Base-by-base conservation (phyloP, 2,888 invertebrate species). In the Magallana nippona region DNA sequence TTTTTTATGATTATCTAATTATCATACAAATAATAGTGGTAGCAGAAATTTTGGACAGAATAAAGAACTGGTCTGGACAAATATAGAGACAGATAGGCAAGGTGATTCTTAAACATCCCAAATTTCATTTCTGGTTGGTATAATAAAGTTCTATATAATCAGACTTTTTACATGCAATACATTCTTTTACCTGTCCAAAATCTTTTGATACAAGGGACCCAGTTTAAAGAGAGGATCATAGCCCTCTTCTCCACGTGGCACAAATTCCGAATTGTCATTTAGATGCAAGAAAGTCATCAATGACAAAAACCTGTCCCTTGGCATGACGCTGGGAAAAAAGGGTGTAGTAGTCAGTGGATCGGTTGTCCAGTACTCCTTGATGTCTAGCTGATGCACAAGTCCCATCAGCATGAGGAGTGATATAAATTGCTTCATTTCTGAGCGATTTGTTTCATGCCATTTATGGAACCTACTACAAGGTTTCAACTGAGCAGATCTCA, bases 141-240 rank as follows among this genome's bases (percentile, higher is more conserved):
- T 44, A 44, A 44, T 44, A 44, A 44, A 44, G 44, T 44, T 44
- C 44, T 44, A 44, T 44, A 44, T 44, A 44, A 44, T 44, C 5
- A 44, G 44, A 44, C 44, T 44, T 44, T 44, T 44, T 44, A 44
- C 44, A 44, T 44, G 44, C 44, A 44, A 44, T 44, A 44, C 44
- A 44, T 44, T 44, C 8, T n/a, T 62, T 62, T 62, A 62, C 62
- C 62, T 62, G 62, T 62, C 62, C 62, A 62, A 62, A 44, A 86
- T 77, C 15, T 56, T 82, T 15, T 82, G 77, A 32, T 84, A 84
- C 10, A 88, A 22, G 3, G 82, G 11, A 1, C 87, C 82, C n/a
- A 87, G 77, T 62, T 88, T 88, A 62, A 81, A 86, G 5, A 86
- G 58, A 27, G 83, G 79, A 77, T 88, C 81, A 81, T 82, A 44